These are phyloP conservation scores for Phalera bucephala DNA, from an alignment of 2,888 invertebrate genomes.

Conservation along the genomic window DNA sequence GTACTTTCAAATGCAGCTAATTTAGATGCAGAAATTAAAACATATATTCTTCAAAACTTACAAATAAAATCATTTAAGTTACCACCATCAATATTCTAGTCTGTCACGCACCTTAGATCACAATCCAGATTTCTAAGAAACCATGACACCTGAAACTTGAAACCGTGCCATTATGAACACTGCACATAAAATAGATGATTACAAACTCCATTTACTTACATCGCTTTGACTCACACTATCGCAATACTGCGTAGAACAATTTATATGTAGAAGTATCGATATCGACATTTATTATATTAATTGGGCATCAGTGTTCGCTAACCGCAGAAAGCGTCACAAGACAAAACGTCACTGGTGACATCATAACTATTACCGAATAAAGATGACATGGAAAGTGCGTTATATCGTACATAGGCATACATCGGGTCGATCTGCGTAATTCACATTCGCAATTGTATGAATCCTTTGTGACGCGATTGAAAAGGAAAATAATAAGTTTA, in stretches of 20 bases:
- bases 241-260: conserved; percentile 14
- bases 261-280: conserved; percentile 26
- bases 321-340: conserved; percentile 25
- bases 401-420: not conserved
- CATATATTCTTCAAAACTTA: too few species aligned
- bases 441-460: not conserved
- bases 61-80: too few species aligned
- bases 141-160: conserved; percentile 40
- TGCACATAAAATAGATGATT: conserved; percentile 27
- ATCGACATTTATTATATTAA: conserved; percentile 27
- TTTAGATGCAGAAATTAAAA: too few species aligned
- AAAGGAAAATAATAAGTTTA: not conserved
- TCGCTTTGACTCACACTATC: conserved; percentile 21
- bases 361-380: conserved; percentile 45
- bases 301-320: conserved; percentile 31
- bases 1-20: too few species aligned
- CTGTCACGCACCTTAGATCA: conserved; percentile 15
- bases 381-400: conserved; percentile 46
- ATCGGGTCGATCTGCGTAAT: not conserved
- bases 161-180: conserved; percentile 23
- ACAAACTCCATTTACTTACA: conserved; percentile 21
- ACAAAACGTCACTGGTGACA: conserved; percentile 36
- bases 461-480: not conserved
- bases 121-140: conserved; percentile 29
- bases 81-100: too few species aligned